Percentiles rank a stretch among this genome's conserved stretches.
Conservation (phyloP, 2,797 vertebrate genomes). For the Scyliorhinus canicula region DNA sequence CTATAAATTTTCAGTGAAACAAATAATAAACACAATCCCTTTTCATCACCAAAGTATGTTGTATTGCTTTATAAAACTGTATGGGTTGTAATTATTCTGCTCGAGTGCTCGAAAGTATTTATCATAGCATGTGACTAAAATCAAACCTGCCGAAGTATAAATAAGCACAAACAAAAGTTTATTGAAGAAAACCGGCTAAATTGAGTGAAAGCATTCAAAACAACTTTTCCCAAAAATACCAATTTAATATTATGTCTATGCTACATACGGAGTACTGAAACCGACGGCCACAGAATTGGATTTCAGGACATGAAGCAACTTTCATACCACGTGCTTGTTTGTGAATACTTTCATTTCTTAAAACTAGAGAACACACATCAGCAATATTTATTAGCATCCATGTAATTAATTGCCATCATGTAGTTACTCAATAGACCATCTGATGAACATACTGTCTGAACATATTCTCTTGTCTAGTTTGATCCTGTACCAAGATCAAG, state of each 20-base stretch:
- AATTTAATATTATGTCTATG: neutral
- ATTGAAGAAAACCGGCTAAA: neutral
- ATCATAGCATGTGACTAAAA: neutral
- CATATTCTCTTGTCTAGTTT: neutral
- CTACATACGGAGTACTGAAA: neutral
- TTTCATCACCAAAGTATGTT: neutral
- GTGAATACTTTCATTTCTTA: neutral
- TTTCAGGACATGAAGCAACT: neutral
- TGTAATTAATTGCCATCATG: neutral
- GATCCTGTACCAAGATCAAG: neutral
- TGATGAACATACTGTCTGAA: neutral
- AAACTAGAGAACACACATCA: neutral
- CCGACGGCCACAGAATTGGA: neutral
- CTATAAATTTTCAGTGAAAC: neutral
- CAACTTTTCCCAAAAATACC: neutral
- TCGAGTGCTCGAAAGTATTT: neutral
- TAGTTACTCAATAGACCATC: neutral
- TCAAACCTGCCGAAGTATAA: neutral
- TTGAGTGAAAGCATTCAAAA: neutral
- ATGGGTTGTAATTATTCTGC: neutral
- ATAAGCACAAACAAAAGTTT: neutral
- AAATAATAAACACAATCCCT: neutral
- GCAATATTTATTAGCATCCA: neutral
- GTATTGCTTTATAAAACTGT: neutral
- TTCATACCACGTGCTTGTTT: neutral